Evolutionary conservation across 2,888 invertebrate genomes (phyloP).

Genomic region (Myopa tessellatipennis): DNA sequence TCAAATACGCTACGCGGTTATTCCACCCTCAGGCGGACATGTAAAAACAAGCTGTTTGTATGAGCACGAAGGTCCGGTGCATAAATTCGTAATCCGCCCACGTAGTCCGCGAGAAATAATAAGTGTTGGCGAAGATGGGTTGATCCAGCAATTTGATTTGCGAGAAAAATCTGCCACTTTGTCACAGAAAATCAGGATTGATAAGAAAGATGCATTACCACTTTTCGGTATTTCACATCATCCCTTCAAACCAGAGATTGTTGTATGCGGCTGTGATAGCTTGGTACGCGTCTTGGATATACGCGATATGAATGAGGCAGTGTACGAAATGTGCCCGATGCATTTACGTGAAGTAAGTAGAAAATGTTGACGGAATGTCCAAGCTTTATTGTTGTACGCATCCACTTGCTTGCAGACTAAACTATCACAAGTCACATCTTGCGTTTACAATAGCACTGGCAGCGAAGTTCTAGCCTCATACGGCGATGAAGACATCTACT

Average conservation of each 20-base stretch:
- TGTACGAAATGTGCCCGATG: slow-evolving; percentile 75
- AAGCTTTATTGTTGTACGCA: too few relatives aligned
- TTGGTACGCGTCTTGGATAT: slow-evolving; percentile 82
- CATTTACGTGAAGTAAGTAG: slow-evolving; percentile 54
- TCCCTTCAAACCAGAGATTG: slow-evolving; percentile 83
- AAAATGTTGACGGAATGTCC: background rate
- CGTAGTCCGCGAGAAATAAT: slow-evolving; percentile 82
- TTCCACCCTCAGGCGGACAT: slow-evolving; percentile 71
- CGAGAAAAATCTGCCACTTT: slow-evolving; percentile 70
- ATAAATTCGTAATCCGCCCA: slow-evolving; percentile 83
- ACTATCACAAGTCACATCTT: slow-evolving; percentile 81
- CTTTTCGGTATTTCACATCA: slow-evolving; percentile 89
- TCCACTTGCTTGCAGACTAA: too few relatives aligned
- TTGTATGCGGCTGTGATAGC: slow-evolving; percentile 85
- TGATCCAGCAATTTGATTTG: slow-evolving; percentile 84
- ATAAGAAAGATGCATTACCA: slow-evolving; percentile 72
- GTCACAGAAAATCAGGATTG: slow-evolving; percentile 70
- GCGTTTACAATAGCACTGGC: slow-evolving; percentile 91
- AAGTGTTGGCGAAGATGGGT: slow-evolving; percentile 90
- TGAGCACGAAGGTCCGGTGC: slow-evolving; percentile 81
- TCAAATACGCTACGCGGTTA: slow-evolving; percentile 76
- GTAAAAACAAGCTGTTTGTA: slow-evolving; percentile 70
- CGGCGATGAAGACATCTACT: slow-evolving; percentile 91
- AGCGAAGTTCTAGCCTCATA: slow-evolving; percentile 93
- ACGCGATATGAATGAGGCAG: slow-evolving; percentile 70